Conservation (phyloP, 2,888 invertebrate species). For the Griposia aprilina region DNA sequence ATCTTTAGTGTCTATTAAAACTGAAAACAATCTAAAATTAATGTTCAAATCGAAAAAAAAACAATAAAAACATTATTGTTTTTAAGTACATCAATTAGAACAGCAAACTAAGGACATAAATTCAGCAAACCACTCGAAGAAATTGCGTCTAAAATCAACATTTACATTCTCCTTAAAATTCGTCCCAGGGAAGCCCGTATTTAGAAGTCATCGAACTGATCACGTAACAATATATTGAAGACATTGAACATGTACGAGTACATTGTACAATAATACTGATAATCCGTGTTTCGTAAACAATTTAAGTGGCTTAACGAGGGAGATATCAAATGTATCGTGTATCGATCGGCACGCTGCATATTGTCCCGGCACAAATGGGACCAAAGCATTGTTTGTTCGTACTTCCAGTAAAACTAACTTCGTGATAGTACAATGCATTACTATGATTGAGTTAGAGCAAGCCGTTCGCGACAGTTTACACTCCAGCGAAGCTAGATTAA, state of each 20-base stretch:
- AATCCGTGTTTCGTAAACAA: constrained; percentile 54
- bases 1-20: neutral
- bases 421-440: constrained; percentile 57
- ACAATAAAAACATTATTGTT: constrained; percentile 17
- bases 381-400: constrained; percentile 41
- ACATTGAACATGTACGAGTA: constrained; percentile 38
- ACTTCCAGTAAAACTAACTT: constrained; percentile 38
- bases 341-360: constrained; percentile 54
- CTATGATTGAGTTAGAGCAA: constrained; percentile 59
- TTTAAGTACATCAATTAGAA: constrained; percentile 18
- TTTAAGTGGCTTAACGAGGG: constrained; percentile 57
- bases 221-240: constrained; percentile 51
- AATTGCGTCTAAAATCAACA: constrained; percentile 52
- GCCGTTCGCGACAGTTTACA: constrained; percentile 45
- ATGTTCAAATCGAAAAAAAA: neutral
- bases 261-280: constrained; percentile 28
- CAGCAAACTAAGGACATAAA: constrained; percentile 32
- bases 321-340: constrained; percentile 55
- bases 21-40: neutral
- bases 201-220: constrained; percentile 3
- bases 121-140: constrained; percentile 31
- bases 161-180: constrained; percentile 51
- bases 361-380: constrained; percentile 35
- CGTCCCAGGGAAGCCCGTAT: constrained; percentile 31
- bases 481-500: constrained; percentile 54